Conservation (phyloP, 2,888 invertebrate species). For the Hybos culiciformis region DNA sequence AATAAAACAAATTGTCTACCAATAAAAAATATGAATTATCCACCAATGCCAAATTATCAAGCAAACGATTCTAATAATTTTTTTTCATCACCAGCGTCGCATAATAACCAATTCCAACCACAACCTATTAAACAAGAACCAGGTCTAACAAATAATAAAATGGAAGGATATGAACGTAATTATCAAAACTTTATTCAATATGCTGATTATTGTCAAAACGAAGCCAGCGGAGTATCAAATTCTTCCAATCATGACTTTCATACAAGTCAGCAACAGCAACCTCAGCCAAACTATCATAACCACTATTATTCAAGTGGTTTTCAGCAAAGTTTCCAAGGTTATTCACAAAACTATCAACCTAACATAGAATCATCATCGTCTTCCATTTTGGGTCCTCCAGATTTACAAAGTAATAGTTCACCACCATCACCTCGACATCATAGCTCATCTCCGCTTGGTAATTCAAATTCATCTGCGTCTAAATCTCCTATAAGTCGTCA, state of each 20-base stretch:
- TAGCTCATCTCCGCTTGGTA: constrained; percentile 15
- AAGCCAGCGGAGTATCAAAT: constrained; percentile 25
- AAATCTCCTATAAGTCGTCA: constrained; percentile 9
- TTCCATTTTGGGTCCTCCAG: constrained; percentile 17
- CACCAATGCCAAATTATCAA: constrained; percentile 13
- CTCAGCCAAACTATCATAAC: constrained; percentile 23
- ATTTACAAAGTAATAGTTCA: background rate
- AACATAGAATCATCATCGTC: constrained; percentile 18
- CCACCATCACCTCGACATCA: constrained; percentile 8
- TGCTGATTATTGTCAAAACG: constrained; percentile 35
- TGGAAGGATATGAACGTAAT: constrained; percentile 36
- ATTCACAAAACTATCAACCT: constrained; percentile 22
- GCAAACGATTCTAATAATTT: constrained; percentile 19
- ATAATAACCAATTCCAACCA: constrained; percentile 26
- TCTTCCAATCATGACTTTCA: constrained; percentile 7
- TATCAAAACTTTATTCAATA: constrained; percentile 37
- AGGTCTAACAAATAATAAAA: constrained; percentile 29
- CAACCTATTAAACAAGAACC: constrained; percentile 31
- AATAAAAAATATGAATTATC: constrained; percentile 12
- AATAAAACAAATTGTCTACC: constrained; percentile 15
- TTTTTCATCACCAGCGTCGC: constrained; percentile 17
- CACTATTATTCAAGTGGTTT: constrained; percentile 30
- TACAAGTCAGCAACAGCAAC: constrained; percentile 16
- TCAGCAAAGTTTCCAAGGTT: constrained; percentile 32
- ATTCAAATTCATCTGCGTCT: constrained; percentile 15